Evolutionary conservation across 2,888 invertebrate genomes (phyloP).

Genomic region (Acronicta aceris): DNA sequence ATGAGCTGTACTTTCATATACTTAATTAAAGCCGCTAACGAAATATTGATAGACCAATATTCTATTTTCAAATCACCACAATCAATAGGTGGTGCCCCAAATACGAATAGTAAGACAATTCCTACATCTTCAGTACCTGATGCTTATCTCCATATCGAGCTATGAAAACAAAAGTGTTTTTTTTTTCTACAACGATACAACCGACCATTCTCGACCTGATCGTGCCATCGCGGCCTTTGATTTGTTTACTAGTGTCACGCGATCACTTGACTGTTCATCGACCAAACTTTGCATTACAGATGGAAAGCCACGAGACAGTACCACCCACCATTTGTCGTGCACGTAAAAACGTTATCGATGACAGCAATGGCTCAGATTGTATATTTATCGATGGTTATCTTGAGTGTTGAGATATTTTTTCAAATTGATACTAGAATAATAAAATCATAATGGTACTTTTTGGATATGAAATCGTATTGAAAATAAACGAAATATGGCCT

Average conservation of each 20-base stretch:
- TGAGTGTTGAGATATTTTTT: constrained; percentile 43
- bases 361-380: constrained; percentile 32
- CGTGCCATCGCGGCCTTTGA: constrained; percentile 75
- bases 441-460: constrained; percentile 14
- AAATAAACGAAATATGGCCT: neutral
- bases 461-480: neutral
- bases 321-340: constrained; percentile 14
- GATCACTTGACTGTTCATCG: constrained; percentile 65
- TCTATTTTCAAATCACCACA: constrained; percentile 1
- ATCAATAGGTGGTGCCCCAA: constrained; percentile 6
- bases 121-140: constrained; percentile 33
- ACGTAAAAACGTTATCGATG: constrained; percentile 31
- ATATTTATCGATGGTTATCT: constrained; percentile 50
- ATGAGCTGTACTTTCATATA: neutral
- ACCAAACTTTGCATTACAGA: constrained; percentile 58
- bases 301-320: constrained; percentile 19
- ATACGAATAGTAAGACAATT: constrained; percentile 4
- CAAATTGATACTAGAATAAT: constrained; percentile 19
- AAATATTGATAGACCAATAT: constrained; percentile 9
- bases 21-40: neutral
- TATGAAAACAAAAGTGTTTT: constrained; percentile 71
- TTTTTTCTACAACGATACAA: constrained; percentile 64
- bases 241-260: constrained; percentile 72
- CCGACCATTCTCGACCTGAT: constrained; percentile 67
- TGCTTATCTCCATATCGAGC: constrained; percentile 54